phyloP scores from a whole-genome alignment of 2,888 invertebrate genomes.

The Oligia strigilis region DNA sequence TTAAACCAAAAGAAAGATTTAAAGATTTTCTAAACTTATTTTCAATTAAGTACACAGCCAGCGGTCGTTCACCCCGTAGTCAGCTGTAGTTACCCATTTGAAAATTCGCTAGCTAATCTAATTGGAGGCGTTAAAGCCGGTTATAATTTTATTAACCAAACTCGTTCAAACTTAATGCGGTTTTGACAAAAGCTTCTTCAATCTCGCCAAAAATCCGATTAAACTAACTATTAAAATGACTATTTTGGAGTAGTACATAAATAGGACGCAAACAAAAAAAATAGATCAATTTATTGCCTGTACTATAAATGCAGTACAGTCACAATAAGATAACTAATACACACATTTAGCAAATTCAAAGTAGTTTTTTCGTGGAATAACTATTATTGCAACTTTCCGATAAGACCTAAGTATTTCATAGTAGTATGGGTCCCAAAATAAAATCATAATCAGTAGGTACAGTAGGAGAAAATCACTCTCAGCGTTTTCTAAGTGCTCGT shows the following conservation, averaged over 20 bases:
- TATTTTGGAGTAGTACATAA: neutral
- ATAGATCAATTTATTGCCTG: too few species aligned
- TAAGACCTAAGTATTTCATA: too few species aligned
- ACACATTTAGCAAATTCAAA: too few species aligned
- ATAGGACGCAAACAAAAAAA: neutral
- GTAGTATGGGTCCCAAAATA: too few species aligned
- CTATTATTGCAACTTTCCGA: too few species aligned
- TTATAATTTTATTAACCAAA: neutral
- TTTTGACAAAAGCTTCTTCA: neutral
- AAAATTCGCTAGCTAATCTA: neutral
- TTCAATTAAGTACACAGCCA: neutral
- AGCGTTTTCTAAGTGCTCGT: too few species aligned
- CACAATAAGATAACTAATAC: too few species aligned
- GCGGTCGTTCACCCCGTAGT: neutral
- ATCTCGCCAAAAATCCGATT: neutral
- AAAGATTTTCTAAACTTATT: neutral
- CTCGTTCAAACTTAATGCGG: neutral
- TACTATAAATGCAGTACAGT: neutral
- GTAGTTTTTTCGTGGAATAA: too few species aligned
- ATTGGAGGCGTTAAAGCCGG: neutral
- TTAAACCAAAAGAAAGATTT: neutral
- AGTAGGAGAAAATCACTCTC: too few species aligned
- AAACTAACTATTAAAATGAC: neutral
- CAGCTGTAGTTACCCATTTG: neutral
- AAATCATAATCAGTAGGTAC: too few species aligned